Percentiles rank a stretch among this genome's conserved stretches.
These are phyloP conservation scores for Tinamus guttatus DNA, from an alignment of 2,113 vertebrate genomes.

Conservation along the genomic window DNA sequence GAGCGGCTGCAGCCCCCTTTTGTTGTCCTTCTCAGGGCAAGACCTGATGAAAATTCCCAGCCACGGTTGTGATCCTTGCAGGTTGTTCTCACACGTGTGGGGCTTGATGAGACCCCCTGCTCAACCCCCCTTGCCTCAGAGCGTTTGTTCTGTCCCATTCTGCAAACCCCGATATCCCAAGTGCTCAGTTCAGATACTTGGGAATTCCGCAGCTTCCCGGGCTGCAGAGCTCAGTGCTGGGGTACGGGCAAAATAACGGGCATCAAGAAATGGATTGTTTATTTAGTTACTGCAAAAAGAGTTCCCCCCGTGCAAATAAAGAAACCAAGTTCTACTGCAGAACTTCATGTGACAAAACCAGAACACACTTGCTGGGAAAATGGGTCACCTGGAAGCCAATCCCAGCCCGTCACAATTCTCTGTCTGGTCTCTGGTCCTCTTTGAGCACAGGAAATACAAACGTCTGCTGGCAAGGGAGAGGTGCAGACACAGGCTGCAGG, in stretches of 20 bases:
- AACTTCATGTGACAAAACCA: not conserved
- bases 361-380: not conserved
- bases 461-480: accelerated
- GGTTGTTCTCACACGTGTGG: not conserved
- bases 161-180: not conserved
- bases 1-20: not conserved
- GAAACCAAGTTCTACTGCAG: not conserved
- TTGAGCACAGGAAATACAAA: not conserved
- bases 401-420: not conserved
- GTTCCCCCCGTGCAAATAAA: not conserved
- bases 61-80: accelerated
- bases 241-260: not conserved
- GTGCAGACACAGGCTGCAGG: not conserved
- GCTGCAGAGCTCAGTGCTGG: not conserved
- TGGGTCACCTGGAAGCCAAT: not conserved
- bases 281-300: not conserved
- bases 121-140: not conserved
- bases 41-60: not conserved
- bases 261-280: not conserved
- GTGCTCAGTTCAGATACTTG: not conserved
- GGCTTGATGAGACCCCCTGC: not conserved
- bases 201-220: not conserved
- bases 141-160: constrained; percentile 2
- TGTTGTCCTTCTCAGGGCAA: not conserved
- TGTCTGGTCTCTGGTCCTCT: not conserved